phyloP scores from a whole-genome alignment of 1,140 invertebrate species.

The Coptotermes formosanus region DNA sequence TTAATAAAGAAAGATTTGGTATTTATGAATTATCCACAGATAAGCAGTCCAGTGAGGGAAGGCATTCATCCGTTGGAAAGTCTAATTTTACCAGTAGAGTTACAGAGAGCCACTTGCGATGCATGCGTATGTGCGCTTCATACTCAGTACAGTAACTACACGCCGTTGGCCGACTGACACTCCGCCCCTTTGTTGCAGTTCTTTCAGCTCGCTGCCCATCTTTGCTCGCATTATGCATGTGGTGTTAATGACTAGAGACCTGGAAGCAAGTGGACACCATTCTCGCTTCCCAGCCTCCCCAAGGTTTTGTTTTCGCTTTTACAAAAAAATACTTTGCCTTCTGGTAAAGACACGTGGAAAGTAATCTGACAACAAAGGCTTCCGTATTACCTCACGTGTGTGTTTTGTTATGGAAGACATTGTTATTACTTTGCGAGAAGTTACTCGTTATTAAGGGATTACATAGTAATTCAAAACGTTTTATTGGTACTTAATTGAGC shows the following conservation, averaged over 20 bases:
- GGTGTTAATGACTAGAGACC: not conserved
- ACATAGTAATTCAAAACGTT: not conserved
- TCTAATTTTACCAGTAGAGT: not conserved
- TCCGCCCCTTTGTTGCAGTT: not conserved
- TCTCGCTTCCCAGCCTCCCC: not conserved
- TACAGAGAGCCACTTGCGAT: not conserved
- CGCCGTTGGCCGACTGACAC: not conserved
- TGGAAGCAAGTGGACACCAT: not conserved
- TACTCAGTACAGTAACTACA: not conserved
- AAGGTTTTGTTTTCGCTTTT: not conserved
- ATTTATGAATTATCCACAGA: not conserved
- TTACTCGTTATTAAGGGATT: not conserved
- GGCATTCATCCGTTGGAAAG: not conserved
- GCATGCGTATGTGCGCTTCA: not conserved
- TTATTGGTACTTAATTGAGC: not conserved
- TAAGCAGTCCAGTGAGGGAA: not conserved
- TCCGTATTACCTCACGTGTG: not conserved
- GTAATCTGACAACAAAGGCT: not conserved
- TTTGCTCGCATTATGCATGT: not conserved
- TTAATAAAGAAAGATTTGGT: not conserved
- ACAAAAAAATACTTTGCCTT: not conserved
- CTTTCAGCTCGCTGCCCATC: not conserved
- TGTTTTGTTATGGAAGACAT: no score
- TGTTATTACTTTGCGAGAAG: not conserved
- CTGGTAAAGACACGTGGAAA: not conserved